A percentile compares a stretch with the other conserved stretches of the same genome.
phyloP scores from a whole-genome alignment of 92 coral and sea anemone species.

The Nematostella vectensis region DNA sequence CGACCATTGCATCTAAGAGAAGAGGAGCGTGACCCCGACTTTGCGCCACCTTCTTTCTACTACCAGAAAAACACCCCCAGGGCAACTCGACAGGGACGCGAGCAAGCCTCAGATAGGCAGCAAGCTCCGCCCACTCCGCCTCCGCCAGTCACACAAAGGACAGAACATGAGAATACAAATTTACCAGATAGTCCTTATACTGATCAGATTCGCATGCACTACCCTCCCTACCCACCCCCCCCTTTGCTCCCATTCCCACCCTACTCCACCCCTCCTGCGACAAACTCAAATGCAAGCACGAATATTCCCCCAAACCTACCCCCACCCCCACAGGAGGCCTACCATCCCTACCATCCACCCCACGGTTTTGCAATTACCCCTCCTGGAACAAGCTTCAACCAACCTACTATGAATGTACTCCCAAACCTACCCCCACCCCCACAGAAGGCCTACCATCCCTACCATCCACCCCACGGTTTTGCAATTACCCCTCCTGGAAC shows the following conservation, averaged over 20 bases:
- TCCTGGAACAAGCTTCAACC: constrained; percentile 9
- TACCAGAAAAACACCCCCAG: constrained; percentile 24
- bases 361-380: constrained; percentile 9
- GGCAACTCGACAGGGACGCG: background rate
- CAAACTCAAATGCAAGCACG: background rate
- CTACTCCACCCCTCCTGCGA: background rate
- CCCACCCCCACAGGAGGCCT: constrained; percentile 26
- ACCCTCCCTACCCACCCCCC: constrained; percentile 45
- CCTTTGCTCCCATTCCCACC: constrained; percentile 31
- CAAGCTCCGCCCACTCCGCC: background rate
- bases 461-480: background rate
- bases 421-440: constrained; percentile 14
- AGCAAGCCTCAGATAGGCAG: background rate
- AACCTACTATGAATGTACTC: constrained; percentile 6
- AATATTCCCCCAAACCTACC: constrained; percentile 15
- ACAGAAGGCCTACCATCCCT: constrained; percentile 5
- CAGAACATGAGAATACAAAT: background rate
- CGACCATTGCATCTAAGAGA: constrained; percentile 26
- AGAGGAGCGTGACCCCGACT: constrained; percentile 64
- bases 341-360: constrained; percentile 10
- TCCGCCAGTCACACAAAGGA: background rate
- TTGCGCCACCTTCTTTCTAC: constrained; percentile 92
- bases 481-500: constrained; percentile 6
- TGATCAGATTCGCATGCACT: background rate
- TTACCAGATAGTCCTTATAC: too few species aligned